A percentile compares a stretch with the other conserved stretches of the same genome.
phyloP scores from a whole-genome alignment of 2,888 invertebrate genomes.

The Eupithecia tripunctaria region DNA sequence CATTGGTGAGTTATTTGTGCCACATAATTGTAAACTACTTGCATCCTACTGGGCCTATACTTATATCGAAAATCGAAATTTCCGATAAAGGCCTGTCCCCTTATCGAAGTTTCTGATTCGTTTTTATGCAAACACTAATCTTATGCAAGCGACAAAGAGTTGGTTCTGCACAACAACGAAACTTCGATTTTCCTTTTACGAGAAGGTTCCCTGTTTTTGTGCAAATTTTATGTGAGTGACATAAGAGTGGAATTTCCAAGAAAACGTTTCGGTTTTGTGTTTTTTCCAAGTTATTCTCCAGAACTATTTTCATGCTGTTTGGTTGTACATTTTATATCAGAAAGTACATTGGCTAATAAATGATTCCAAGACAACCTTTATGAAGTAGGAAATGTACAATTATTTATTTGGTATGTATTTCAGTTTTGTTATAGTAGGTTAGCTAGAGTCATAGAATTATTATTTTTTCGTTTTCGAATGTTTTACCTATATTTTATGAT shows the following conservation, averaged over 20 bases:
- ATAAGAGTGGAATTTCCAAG: background rate
- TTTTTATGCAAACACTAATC: too few species aligned
- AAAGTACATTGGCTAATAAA: background rate
- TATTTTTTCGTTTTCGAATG: background rate
- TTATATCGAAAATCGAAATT: background rate
- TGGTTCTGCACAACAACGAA: too few species aligned
- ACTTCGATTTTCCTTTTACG: too few species aligned
- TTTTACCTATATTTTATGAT: too few species aligned
- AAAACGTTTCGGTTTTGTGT: too few species aligned
- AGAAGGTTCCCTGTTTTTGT: too few species aligned
- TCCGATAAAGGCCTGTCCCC: too few species aligned
- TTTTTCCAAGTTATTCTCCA: too few species aligned
- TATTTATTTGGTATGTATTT: background rate
- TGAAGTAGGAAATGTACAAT: background rate
- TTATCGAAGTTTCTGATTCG: too few species aligned
- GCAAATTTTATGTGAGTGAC: too few species aligned
- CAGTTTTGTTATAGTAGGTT: background rate
- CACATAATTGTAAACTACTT: background rate
- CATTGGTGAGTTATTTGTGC: constrained; percentile 86
- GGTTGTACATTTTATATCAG: background rate
- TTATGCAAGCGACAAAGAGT: background rate
- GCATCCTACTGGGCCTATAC: background rate
- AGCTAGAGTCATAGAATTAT: background rate
- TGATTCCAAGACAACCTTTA: too few species aligned
- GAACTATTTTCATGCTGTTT: too few species aligned